Base-by-base conservation (phyloP, 2,888 invertebrate species). In the Gastracanthus pulcherrimus region DNA sequence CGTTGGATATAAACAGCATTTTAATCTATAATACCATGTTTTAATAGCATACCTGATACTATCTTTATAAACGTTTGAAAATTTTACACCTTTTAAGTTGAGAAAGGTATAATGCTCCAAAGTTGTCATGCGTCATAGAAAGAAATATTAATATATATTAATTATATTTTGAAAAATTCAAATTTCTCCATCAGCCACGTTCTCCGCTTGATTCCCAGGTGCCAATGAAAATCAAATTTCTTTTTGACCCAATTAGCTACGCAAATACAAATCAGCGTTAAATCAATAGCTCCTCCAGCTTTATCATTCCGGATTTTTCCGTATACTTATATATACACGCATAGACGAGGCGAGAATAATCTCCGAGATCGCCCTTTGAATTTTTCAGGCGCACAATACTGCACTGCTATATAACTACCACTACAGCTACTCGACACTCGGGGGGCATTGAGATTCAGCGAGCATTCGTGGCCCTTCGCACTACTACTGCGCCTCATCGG, bases 371-470 rank as follows among this genome's bases (percentile, higher is more conserved):
- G 45, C n/a, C 64, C 76, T 66, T 76, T 66, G 76, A 38, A 76
- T 76, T 66, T 51, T 62, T 55, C 45, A 48, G n/a, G 36, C 45
- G 45, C n/a, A n/a, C n/a, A n/a, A n/a, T n/a, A n/a, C n/a, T n/a
- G n/a, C n/a, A n/a, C n/a, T n/a, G n/a, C n/a, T n/a, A n/a, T n/a
- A n/a, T n/a, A n/a, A n/a, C n/a, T n/a, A n/a, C n/a, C n/a, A n/a
- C n/a, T n/a, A n/a, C n/a, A n/a, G n/a, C n/a, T n/a, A n/a, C n/a
- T n/a, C n/a, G 23, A 41, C 72, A 5, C n/a, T 29, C 11, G 11
- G 45, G 11, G 31, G 26, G n/a, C 26, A 74, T 66, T 66, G 76
- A 76, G 55, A 76, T 76, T 76, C 55, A 76, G n/a, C 55, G 36
- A 2, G 45, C 51, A 16, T 19, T 19, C 23, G 7, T 45, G 36